Conservation (phyloP, 2,113 vertebrate genomes). For the Myotis lucifugus region DNA sequence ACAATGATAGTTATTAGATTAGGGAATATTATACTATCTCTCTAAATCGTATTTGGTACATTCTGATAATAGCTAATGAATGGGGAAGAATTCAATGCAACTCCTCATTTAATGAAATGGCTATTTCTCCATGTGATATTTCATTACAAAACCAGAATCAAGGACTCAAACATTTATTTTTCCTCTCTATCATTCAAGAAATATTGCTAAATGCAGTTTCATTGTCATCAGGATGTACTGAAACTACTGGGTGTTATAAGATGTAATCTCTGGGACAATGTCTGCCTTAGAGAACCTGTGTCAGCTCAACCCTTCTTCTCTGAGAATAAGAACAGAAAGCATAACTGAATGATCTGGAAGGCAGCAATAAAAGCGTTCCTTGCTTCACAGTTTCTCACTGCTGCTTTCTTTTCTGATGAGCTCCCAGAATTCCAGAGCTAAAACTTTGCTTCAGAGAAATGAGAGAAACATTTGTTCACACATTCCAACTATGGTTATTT, state of each 20-base stretch:
- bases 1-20: conserved; percentile 64
- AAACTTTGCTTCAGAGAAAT: conserved; percentile 53
- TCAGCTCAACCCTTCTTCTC: conserved; percentile 61
- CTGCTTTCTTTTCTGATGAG: conserved; percentile 51
- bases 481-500: neutral
- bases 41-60: conserved; percentile 54
- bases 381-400: conserved; percentile 39
- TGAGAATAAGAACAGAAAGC: conserved; percentile 59
- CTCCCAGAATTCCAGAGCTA: conserved; percentile 30
- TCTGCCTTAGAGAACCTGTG: conserved; percentile 67
- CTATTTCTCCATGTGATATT: conserved; percentile 75
- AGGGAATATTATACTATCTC: conserved; percentile 56
- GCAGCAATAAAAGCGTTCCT: conserved; percentile 55
- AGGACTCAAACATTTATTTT: conserved; percentile 72
- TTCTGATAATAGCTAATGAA: conserved; percentile 68
- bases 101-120: conserved; percentile 67
- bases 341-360: conserved; percentile 63
- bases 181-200: conserved; percentile 71
- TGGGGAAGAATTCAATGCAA: conserved; percentile 55
- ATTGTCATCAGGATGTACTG: conserved; percentile 75
- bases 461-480: conserved; percentile 14
- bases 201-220: conserved; percentile 68
- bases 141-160: conserved; percentile 70
- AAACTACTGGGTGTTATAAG: conserved; percentile 62
- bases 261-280: conserved; percentile 73